Conservation (phyloP, 2,797 vertebrate genomes). For the Australoheros facetus region DNA sequence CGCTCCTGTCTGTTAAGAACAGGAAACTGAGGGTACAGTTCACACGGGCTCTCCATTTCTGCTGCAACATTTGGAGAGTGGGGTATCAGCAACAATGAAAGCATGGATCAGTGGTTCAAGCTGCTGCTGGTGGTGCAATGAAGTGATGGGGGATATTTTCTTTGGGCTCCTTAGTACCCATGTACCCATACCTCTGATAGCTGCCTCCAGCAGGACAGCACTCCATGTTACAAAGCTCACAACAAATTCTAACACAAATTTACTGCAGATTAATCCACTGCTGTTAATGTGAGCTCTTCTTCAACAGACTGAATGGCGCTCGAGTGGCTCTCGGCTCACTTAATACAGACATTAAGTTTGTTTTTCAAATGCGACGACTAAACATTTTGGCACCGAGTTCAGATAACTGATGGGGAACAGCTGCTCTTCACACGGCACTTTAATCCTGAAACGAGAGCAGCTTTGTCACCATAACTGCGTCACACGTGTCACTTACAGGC, state of each 20-base stretch:
- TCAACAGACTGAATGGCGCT: background rate
- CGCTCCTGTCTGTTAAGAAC: background rate
- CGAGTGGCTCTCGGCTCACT: background rate
- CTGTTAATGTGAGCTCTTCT: background rate
- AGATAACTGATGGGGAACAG: slow-evolving; percentile 17
- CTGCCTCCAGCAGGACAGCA: background rate
- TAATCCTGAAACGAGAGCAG: slow-evolving; percentile 23
- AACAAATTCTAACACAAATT: background rate
- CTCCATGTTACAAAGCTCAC: background rate
- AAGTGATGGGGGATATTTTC: background rate
- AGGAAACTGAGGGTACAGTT: background rate
- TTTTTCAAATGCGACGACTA: background rate
- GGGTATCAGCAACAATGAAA: background rate
- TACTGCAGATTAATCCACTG: background rate
- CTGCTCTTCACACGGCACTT: slow-evolving; percentile 14
- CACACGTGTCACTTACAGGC: slow-evolving; percentile 85
- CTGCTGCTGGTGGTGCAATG: background rate
- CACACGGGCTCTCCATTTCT: background rate
- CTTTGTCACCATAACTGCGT: background rate
- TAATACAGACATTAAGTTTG: background rate
- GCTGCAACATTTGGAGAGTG: no score
- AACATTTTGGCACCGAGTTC: background rate
- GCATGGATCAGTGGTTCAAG: background rate
- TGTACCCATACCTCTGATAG: background rate
- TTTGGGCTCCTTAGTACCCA: background rate